Evolutionary conservation across 1,140 invertebrate genomes (phyloP), one percentile per base, ranked within the genome.

Genomic region (Andrena cerasifolii): DNA sequence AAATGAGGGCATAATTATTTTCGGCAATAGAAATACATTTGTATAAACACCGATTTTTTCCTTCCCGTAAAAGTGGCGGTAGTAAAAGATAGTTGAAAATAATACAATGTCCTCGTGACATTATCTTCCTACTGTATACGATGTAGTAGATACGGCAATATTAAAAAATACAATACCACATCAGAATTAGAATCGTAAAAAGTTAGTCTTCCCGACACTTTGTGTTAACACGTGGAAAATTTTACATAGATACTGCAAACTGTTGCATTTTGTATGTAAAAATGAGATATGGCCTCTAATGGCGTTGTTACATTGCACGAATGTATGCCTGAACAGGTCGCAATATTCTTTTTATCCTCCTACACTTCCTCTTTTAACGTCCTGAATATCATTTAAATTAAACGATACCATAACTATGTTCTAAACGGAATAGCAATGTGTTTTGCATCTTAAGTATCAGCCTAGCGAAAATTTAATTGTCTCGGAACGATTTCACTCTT

Each of bases 141-240:
- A 67, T 67, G 1, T 66, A 76, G 12, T 43, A 66, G 18, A 58
- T 18, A 28, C 16, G 14, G n/a, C n/a, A n/a, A 51, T 68, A 24
- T 68, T 76, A 68, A 16, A 43, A 12, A 70, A 70, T 31, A 47
- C 24, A 14, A 67, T 82, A 66, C 12, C 12, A 51, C 24, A 62
- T 81, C 31, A 43, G 53, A n/a, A 83, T 47, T 18, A 70, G 54
- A 74, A 45, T 45, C 36, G 61, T 45, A 59, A 78, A 82, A 83
- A 82, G 45, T 26, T 82, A 78, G 47, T 59, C 62, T 18, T n/a
- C 36, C 26, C 40, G 40, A 36, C 43, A 5, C 18, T 40, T 40
- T 49, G 33, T 51, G 45, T 51, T 40, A 63, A 12, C 54, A 65
- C 18, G 70, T 70, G 40, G 67, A 78, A 81, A 78, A 71, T 65